These are phyloP conservation scores for Stichopus chloronotus DNA, from an alignment of 35 echinoderm and acorn worm species.

Conservation along the genomic window DNA sequence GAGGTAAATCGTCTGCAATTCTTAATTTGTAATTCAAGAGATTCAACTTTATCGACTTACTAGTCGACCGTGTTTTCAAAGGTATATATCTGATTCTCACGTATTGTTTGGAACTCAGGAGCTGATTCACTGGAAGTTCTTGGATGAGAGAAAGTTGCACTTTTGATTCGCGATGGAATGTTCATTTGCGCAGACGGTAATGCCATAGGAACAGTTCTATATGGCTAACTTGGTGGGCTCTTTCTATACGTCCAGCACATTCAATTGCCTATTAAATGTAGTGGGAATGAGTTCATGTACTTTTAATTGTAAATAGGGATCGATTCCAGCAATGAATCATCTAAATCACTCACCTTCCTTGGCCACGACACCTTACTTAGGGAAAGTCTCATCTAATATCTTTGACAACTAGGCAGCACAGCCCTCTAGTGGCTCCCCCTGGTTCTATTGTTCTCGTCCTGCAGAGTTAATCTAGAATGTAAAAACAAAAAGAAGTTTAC, in stretches of 20 bases:
- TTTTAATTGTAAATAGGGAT: conserved; percentile 33
- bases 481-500: not conserved
- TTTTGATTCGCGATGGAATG: not conserved
- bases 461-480: conserved; percentile 41
- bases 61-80: not conserved
- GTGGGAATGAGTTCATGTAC: conserved; percentile 32
- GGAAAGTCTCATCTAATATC: conserved; percentile 39
- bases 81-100: not conserved
- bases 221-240: conserved; percentile 18
- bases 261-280: conserved; percentile 17
- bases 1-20: not conserved
- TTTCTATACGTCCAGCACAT: conserved; percentile 30
- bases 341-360: conserved; percentile 41
- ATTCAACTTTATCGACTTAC: not conserved
- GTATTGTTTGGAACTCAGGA: not conserved
- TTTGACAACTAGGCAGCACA: conserved; percentile 42
- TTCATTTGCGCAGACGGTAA: not conserved
- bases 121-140: not conserved
- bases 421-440: conserved; percentile 53
- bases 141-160: not conserved
- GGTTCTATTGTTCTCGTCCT: conserved; percentile 6
- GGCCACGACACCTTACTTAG: conserved; percentile 14
- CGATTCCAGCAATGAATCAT: not conserved
- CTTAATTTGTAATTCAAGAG: not conserved
- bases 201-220: not conserved